Base-by-base conservation (phyloP, 2,797 vertebrate species). In the Australoheros facetus region DNA sequence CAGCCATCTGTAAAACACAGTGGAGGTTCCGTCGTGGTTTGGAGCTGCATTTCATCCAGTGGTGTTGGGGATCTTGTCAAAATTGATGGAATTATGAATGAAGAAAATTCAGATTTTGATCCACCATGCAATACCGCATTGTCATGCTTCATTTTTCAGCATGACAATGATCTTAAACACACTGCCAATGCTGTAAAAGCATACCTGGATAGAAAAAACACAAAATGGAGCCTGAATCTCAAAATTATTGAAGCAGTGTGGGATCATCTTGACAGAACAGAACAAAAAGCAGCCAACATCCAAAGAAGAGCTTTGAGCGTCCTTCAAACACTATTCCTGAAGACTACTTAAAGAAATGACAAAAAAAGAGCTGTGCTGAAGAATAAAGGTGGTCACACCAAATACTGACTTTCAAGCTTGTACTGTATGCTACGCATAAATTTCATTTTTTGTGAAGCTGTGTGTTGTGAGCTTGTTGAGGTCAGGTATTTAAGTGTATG, bases 401-500 rank as follows among this genome's bases (percentile, higher is more conserved):
- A 51, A 51, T 51, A 51, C 17, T 51, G 48, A 45, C 60, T 64
- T 64, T 64, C 60, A 45, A 64, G 42, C 37, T 23, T 39, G 21
- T 64, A 45, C 13, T 64, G 23, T 64, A 64, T 26, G 42, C 13
- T 42, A 42, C 21, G 3, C 34, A 39, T 39, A 12, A 39, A 39
- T 11, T 23, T 23, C 12, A 13, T 77, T 70, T 79, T 59, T 62
- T 83, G 78, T 14, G 28, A 77, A 58, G 60, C 53, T 7, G 23
- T 54, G 80, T 82, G 59, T 59, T 70, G 62, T 19, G 62, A 87
- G 48, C 71, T 54, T 23, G 78, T 42, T 74, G 79, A 86, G 85
- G 85, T 90, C 81, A 58, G 80, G 73, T 71, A 71, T 78, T 83
- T 85, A 80, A 79, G 42, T n/a, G 76, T 87, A 80, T 79, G 53